phyloP scores from a whole-genome alignment of 2,797 vertebrate species.

The Acipenser transmontanus region DNA sequence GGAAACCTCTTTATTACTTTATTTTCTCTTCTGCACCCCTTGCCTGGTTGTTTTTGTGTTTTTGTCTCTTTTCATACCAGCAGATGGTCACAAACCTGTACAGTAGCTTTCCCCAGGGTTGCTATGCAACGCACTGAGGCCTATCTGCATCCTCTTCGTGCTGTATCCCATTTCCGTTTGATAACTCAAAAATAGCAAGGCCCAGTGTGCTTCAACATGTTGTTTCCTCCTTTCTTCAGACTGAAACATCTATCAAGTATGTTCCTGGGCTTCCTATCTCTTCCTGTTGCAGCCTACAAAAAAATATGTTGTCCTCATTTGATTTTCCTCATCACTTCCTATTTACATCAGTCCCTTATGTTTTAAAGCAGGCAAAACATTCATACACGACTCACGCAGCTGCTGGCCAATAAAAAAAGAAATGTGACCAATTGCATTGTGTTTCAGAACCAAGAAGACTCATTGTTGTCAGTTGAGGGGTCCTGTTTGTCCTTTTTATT shows the following conservation, averaged over 20 bases:
- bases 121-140: slow-evolving; percentile 62
- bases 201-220: slow-evolving; percentile 55
- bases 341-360: slow-evolving; percentile 58
- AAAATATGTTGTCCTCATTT: slow-evolving; percentile 54
- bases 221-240: slow-evolving; percentile 74
- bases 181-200: slow-evolving; percentile 74
- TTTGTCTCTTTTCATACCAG: slow-evolving; percentile 34
- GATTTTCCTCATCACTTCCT: slow-evolving; percentile 65
- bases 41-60: slow-evolving; percentile 17
- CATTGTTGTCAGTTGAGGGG: slow-evolving; percentile 32
- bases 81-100: slow-evolving; percentile 50
- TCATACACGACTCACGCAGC: slow-evolving; percentile 53
- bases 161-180: slow-evolving; percentile 76
- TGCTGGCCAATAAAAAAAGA: slow-evolving; percentile 35
- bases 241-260: slow-evolving; percentile 79
- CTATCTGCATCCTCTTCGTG: slow-evolving; percentile 80
- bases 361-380: slow-evolving; percentile 49
- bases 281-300: slow-evolving; percentile 74
- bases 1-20: slow-evolving; percentile 31
- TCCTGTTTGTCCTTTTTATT: slow-evolving; percentile 46
- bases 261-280: slow-evolving; percentile 78
- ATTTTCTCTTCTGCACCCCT: slow-evolving; percentile 20
- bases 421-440: slow-evolving; percentile 37
- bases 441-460: slow-evolving; percentile 36
- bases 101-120: slow-evolving; percentile 56